Base-by-base conservation (phyloP, 2,113 vertebrate species). In the Suncus etruscus region DNA sequence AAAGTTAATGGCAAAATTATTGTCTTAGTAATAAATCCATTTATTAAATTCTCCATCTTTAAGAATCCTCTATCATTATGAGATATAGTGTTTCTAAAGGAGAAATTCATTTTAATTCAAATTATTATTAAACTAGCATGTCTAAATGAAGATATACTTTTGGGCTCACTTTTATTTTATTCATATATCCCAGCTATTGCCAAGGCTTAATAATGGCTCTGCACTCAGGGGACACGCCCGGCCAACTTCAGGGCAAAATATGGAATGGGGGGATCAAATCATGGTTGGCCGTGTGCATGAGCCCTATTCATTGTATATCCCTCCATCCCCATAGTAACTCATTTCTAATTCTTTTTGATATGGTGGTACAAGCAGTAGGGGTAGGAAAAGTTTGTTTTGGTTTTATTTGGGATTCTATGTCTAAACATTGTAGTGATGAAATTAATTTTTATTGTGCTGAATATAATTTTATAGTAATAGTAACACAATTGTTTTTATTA, bases 71-170 rank as follows among this genome's bases (percentile, higher is more conserved):
- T 20, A 24, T 10, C 83, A 1, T 22, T 54, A 54, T 54, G 15
- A 54, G 2, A 54, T 12, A 54, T 54, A 15, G 51, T 54, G 10
- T 48, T 86, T 8, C 24, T 39, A 47, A 83, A 76, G 27, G 10
- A 79, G 18, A 89, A 51, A 54, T 69, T 25, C 2, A 66, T 87
- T 75, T 85, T 31, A 58, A 65, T 86, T 87, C n/a, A 65, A 78
- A 48, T 79, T 74, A 27, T 4, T 85, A 15, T 48, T 78, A 6
- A 47, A 75, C 27, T 61, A 77, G 31, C 24, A 76, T 58, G n/a
- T 25, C 27, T 63, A 24, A 72, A 29, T 15, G 54, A 1, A 39
- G 39, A 39, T 5, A 39, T 39, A 39, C 39, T 39, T 39, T 39
- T 39, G 39, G 39, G 39, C 39, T 39, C 39, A 39, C 39, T 39